phyloP scores from a whole-genome alignment of 2,888 invertebrate genomes.

The Dasysyrphus tricinctus region DNA sequence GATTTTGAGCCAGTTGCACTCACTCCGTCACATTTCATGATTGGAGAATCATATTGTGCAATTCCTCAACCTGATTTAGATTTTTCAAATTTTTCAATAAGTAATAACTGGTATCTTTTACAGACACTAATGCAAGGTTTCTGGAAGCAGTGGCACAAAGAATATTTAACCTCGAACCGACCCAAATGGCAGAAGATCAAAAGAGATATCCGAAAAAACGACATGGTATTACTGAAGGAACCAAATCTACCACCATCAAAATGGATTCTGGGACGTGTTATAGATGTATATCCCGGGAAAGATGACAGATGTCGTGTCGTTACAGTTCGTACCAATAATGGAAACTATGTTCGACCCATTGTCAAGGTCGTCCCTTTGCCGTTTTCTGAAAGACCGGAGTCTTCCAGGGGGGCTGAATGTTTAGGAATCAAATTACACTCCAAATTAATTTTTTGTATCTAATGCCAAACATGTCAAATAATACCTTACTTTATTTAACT shows the following conservation, averaged over 20 bases:
- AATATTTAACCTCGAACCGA: constrained; percentile 28
- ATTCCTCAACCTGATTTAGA: constrained; percentile 30
- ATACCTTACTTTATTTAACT: no score
- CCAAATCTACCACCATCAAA: constrained; percentile 29
- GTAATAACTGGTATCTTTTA: constrained; percentile 22
- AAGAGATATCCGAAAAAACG: constrained; percentile 8
- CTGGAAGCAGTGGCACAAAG: constrained; percentile 53
- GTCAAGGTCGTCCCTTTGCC: constrained; percentile 29
- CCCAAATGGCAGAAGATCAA: constrained; percentile 46
- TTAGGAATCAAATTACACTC: no score
- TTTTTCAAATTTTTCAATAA: constrained; percentile 16
- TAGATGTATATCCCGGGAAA: constrained; percentile 5
- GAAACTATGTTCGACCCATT: constrained; percentile 32
- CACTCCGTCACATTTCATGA: constrained; percentile 9
- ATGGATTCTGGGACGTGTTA: constrained; percentile 44
- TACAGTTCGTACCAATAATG: constrained; percentile 25
- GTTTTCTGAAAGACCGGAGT: no score
- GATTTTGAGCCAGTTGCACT: constrained; percentile 15
- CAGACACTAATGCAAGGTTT: constrained; percentile 39
- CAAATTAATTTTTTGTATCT: no score
- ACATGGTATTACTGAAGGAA: constrained; percentile 15
- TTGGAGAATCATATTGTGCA: constrained; percentile 11
- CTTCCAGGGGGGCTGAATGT: no score
- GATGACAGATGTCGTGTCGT: constrained; percentile 37
- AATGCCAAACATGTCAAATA: no score